These are phyloP conservation scores for Acronicta alni DNA, from an alignment of 2,888 invertebrate genomes.

Conservation along the genomic window DNA sequence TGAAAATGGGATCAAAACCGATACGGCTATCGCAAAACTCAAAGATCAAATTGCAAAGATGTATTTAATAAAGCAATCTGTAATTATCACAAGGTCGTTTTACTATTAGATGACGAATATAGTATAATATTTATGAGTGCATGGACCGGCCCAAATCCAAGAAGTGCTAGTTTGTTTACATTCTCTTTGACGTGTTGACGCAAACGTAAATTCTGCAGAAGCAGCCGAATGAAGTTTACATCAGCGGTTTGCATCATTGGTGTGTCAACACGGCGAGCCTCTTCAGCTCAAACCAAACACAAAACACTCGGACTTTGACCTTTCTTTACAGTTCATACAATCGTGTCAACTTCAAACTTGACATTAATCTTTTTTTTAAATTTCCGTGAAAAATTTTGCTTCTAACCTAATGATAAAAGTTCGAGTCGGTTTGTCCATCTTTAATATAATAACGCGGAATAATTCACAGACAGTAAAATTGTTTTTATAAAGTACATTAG, in stretches of 20 bases:
- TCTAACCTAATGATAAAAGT: no score
- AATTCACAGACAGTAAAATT: no score
- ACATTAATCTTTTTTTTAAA: no score
- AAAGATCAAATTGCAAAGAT: neutral
- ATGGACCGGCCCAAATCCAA: slow-evolving; percentile 22
- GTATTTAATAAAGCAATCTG: neutral
- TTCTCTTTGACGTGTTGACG: slow-evolving; percentile 62
- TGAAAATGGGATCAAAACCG: no score
- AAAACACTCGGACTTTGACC: slow-evolving; percentile 39
- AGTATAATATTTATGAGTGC: slow-evolving; percentile 1
- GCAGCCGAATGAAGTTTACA: slow-evolving; percentile 50
- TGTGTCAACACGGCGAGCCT: slow-evolving; percentile 59
- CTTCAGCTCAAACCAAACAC: slow-evolving; percentile 36
- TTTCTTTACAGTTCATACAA: slow-evolving; percentile 17
- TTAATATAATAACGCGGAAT: no score
- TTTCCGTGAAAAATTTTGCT: neutral
- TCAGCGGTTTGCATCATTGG: slow-evolving; percentile 55
- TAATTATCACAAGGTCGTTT: neutral
- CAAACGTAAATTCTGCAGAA: slow-evolving; percentile 62
- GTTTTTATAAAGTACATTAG: no score
- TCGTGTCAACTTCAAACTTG: slow-evolving; percentile 1
- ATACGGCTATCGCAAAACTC: neutral
- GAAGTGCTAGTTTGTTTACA: slow-evolving; percentile 61
- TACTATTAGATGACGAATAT: neutral
- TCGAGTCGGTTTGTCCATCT: no score